Evolutionary conservation across 2,797 vertebrate genomes (phyloP), one percentile per base, ranked within the genome.

Genomic region (Cossypha niveicapilla): DNA sequence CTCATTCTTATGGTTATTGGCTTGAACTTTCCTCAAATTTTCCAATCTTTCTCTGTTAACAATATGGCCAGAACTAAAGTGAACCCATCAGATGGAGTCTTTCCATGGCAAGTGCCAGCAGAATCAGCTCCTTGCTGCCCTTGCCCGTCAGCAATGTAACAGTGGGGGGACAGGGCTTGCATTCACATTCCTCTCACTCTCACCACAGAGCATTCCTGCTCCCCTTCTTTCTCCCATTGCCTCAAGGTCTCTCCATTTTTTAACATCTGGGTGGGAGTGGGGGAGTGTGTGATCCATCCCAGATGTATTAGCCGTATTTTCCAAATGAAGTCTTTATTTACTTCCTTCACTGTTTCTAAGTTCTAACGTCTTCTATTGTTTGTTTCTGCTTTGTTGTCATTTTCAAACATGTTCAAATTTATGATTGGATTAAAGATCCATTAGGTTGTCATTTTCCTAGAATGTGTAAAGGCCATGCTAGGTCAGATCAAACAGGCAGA

Each of bases 301-400:
- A 94, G 90, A 93, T 94, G 88, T 81, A 70, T 82, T 85, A 88
- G 77, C 80, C 0, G 1, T 60, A 57, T 88, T 93, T 95, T 96
- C 83, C 93, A 85, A 82, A 70, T 51, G 48, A 88, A 92, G 80
- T 54, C 53, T 90, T 81, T 86, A 87, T 95, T 96, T 94, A 84
- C 28, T 90, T 90, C 80, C 67, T 93, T 66, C 6, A 10, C 45
- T 57, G 67, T 92, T 94, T 94, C 88, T 89, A 74, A 89, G 67
- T 87, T 53, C 67, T 78, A 54, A 71, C 28, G 39, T 77, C 54
- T 34, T 75, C 41, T 37, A 44, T 88, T 68, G 35, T 86, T 92
- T 90, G 63, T 71, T 93, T 87, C 77, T 88, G 21, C 45, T 86
- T 90, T 90, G 61, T 76, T 7, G 0, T 7, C 88, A 65, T 72